Percentiles rank a stretch among this genome's conserved stretches.
phyloP scores from a whole-genome alignment of 2,888 invertebrate genomes.

The Drosophila melanosoma region DNA sequence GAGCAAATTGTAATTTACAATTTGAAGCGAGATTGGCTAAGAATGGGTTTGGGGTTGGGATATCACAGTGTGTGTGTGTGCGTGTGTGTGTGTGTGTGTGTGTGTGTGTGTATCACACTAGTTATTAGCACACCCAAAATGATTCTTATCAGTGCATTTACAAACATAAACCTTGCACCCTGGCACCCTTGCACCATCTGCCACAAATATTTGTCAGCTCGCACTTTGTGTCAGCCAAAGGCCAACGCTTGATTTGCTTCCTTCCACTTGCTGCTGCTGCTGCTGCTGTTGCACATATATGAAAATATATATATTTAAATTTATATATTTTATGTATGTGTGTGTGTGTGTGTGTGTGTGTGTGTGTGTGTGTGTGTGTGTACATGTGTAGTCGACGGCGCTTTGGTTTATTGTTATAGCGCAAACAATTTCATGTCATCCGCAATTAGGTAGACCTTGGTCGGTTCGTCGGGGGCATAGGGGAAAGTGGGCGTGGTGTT shows the following conservation, averaged over 20 bases:
- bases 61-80: too few species aligned
- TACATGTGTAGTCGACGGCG: slow-evolving; percentile 13
- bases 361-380: too few species aligned
- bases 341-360: background rate
- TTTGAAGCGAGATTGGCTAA: background rate
- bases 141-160: slow-evolving; percentile 64
- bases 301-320: background rate
- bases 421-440: slow-evolving; percentile 82
- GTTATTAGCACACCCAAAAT: slow-evolving; percentile 46
- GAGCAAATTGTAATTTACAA: background rate
- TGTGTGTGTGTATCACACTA: slow-evolving; percentile 13
- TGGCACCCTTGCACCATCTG: slow-evolving; percentile 50
- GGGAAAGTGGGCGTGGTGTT: background rate
- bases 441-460: slow-evolving; percentile 80
- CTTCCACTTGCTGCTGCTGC: slow-evolving; percentile 4
- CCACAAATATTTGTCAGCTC: slow-evolving; percentile 61
- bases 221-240: slow-evolving; percentile 53
- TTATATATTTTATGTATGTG: background rate
- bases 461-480: background rate
- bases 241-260: slow-evolving; percentile 34
- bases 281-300: slow-evolving; percentile 6
- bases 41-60: background rate
- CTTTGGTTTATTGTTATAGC: slow-evolving; percentile 75
- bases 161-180: slow-evolving; percentile 53
- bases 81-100: too few species aligned